These are phyloP conservation scores for Gambusia affinis DNA, from an alignment of 2,113 vertebrate genomes.

Conservation along the genomic window DNA sequence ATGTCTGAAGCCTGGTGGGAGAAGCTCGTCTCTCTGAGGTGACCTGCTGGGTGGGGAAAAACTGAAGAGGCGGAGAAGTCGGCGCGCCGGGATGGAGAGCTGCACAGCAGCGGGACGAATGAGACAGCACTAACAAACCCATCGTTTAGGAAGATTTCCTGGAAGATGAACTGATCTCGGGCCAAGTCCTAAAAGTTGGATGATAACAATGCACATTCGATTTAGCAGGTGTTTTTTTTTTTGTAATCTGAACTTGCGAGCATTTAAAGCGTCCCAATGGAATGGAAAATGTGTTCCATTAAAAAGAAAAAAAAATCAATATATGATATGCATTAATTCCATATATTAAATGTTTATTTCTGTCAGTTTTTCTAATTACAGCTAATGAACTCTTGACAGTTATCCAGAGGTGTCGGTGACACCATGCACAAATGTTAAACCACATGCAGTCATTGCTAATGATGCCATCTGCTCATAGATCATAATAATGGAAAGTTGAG, in stretches of 20 bases:
- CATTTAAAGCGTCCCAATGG: not conserved
- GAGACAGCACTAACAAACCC: not conserved
- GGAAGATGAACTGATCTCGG: not conserved
- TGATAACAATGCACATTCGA: not conserved
- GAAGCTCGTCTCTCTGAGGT: not conserved
- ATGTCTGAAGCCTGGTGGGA: conserved; percentile 7
- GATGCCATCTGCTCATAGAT: not conserved
- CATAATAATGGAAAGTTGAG: not conserved
- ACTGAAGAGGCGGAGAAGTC: conserved; percentile 11
- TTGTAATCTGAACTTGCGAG: no score
- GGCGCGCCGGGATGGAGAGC: conserved; percentile 1
- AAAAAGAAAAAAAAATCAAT: not conserved
- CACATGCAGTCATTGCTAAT: not conserved
- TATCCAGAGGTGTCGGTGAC: no score
- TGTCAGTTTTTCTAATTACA: not conserved
- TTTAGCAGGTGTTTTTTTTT: no score
- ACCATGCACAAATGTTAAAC: no score
- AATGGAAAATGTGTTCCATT: not conserved
- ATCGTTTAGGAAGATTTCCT: conserved; percentile 20
- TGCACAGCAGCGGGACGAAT: conserved; percentile 6
- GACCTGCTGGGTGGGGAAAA: conserved; percentile 3
- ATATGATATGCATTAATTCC: not conserved
- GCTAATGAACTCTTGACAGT: not conserved
- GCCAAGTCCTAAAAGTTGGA: not conserved
- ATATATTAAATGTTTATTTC: not conserved